Percentiles rank a stretch among this genome's conserved stretches.
Conservation (phyloP, 2,888 invertebrate genomes). For the Pemphredon lugubris region DNA sequence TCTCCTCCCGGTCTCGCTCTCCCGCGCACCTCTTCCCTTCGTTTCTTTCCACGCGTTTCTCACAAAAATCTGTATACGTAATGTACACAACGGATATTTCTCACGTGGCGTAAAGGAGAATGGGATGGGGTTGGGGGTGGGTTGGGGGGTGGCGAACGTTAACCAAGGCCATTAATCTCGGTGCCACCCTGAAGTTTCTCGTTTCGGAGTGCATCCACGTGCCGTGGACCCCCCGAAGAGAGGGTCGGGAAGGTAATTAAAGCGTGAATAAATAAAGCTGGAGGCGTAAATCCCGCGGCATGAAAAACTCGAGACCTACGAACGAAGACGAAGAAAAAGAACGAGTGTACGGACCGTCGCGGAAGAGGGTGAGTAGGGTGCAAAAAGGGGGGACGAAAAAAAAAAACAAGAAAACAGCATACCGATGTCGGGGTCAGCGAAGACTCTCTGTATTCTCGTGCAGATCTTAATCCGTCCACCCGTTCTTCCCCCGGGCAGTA, state of each 20-base stretch:
- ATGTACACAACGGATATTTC: constrained; percentile 59
- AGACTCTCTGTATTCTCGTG: too few relatives aligned
- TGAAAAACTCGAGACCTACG: constrained; percentile 50
- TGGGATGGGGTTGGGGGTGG: too few relatives aligned
- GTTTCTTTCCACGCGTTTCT: neutral
- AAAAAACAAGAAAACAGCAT: constrained; percentile 40
- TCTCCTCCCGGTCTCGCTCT: constrained; percentile 3
- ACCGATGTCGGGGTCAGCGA: too few relatives aligned
- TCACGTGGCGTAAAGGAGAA: constrained; percentile 54
- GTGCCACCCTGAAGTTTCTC: constrained; percentile 75
- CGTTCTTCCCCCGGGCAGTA: too few relatives aligned
- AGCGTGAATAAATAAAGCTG: constrained; percentile 79
- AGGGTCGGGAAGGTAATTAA: constrained; percentile 76
- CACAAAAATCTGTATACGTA: constrained; percentile 27
- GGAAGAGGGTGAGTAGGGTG: too few relatives aligned
- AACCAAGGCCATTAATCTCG: constrained; percentile 76
- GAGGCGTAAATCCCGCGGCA: constrained; percentile 74
- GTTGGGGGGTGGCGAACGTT: constrained; percentile 52
- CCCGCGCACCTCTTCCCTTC: constrained; percentile 9
- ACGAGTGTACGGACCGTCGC: constrained; percentile 16
- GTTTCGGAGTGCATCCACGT: constrained; percentile 71
- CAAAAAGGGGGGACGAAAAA: neutral
- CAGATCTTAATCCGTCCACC: too few relatives aligned
- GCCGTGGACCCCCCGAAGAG: constrained; percentile 38
- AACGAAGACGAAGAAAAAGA: constrained; percentile 41